Evolutionary conservation across 1,140 invertebrate species (phyloP).

Genomic region (Homalodisca vitripennis): DNA sequence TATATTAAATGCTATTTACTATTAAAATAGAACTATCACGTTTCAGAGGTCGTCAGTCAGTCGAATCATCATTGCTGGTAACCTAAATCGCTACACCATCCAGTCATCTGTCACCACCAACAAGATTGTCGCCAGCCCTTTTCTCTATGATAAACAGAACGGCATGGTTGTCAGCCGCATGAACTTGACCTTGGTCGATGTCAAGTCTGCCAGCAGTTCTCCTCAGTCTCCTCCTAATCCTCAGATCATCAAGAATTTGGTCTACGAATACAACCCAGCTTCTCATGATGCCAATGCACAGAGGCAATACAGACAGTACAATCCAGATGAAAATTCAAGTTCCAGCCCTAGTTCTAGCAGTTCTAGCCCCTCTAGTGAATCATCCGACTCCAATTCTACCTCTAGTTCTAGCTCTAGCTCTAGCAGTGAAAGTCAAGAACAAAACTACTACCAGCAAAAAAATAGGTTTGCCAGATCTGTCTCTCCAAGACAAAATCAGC

Average conservation of each 20-base stretch:
- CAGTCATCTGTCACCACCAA: slow-evolving; percentile 60
- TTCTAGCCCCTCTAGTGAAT: slow-evolving; percentile 32
- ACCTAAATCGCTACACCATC: slow-evolving; percentile 55
- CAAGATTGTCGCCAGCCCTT: slow-evolving; percentile 56
- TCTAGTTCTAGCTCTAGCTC: slow-evolving; percentile 29
- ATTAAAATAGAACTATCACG: background rate
- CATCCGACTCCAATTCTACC: slow-evolving; percentile 28
- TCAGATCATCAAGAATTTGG: slow-evolving; percentile 53
- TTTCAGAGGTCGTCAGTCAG: slow-evolving; percentile 51
- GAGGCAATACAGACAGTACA: slow-evolving; percentile 23
- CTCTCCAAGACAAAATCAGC: background rate
- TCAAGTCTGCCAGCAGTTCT: slow-evolving; percentile 40
- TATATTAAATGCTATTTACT: background rate
- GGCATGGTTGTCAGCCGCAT: slow-evolving; percentile 60
- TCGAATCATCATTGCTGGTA: slow-evolving; percentile 55
- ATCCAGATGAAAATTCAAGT: slow-evolving; percentile 31
- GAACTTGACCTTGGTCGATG: slow-evolving; percentile 52
- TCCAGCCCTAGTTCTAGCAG: slow-evolving; percentile 31
- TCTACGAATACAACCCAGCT: slow-evolving; percentile 52
- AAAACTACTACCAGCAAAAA: slow-evolving; percentile 42
- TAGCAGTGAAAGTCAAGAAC: slow-evolving; percentile 25
- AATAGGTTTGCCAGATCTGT: slow-evolving; percentile 44
- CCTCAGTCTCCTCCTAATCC: slow-evolving; percentile 41
- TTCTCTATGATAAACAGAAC: slow-evolving; percentile 50
- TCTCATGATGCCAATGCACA: slow-evolving; percentile 23